phyloP scores from a whole-genome alignment of 2,113 vertebrate genomes.

The Oplegnathus fasciatus region DNA sequence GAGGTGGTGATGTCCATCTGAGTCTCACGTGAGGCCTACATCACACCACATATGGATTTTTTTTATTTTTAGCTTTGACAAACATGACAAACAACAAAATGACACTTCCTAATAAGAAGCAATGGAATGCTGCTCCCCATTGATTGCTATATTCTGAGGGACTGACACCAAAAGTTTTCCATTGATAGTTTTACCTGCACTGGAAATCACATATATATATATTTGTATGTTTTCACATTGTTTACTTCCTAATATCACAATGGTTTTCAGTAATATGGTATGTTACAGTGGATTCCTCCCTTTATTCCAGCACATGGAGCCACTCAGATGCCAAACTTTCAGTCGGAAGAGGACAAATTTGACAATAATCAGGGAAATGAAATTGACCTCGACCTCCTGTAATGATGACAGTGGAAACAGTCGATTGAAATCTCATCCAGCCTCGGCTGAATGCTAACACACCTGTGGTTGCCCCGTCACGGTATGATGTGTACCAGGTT shows the following conservation, averaged over 20 bases:
- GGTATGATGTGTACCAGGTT: conserved; percentile 4
- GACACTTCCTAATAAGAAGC: neutral
- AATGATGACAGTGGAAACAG: neutral
- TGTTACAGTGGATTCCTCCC: neutral
- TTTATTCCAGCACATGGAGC: neutral
- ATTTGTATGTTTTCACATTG: neutral
- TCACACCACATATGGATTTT: neutral
- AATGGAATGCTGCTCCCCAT: neutral
- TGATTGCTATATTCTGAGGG: neutral
- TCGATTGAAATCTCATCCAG: conserved; percentile 1
- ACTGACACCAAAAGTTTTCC: neutral
- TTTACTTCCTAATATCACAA: too few relatives aligned
- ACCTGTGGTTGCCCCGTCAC: conserved; percentile 38
- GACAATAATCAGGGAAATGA: neutral
- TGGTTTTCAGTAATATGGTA: neutral
- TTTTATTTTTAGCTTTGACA: too few relatives aligned
- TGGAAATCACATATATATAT: neutral
- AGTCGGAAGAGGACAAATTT: neutral
- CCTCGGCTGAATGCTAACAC: neutral
- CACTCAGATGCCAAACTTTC: neutral
- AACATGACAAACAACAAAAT: neutral
- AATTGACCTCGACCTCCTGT: neutral
- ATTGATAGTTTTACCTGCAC: neutral
- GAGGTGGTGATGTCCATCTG: too few relatives aligned
- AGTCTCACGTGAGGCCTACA: too few relatives aligned